phyloP scores from a whole-genome alignment of 2,888 invertebrate species.

The Andrena trimmerana region DNA sequence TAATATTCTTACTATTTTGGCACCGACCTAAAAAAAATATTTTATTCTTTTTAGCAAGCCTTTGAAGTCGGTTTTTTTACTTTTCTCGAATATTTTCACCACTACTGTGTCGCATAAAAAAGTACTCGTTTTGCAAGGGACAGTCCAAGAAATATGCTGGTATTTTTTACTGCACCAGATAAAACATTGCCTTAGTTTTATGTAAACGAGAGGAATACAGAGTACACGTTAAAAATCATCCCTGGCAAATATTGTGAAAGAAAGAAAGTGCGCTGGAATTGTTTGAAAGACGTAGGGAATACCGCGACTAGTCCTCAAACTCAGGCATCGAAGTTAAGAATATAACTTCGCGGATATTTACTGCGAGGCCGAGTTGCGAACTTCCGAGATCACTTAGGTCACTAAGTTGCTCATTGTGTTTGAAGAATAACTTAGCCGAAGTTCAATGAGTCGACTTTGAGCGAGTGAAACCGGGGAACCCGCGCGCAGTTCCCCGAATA shows the following conservation, averaged over 20 bases:
- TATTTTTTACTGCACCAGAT: background rate
- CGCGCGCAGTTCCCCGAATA: constrained; percentile 3
- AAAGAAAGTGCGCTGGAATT: background rate
- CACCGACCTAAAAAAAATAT: too few relatives aligned
- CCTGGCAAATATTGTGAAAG: background rate
- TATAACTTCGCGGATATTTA: constrained; percentile 58
- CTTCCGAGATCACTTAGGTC: constrained; percentile 64
- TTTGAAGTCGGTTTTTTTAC: background rate
- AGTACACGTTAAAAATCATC: background rate
- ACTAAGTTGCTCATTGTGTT: constrained; percentile 65
- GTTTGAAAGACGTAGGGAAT: constrained; percentile 6
- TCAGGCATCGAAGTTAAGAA: constrained; percentile 50
- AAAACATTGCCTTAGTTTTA: background rate
- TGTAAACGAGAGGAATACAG: background rate
- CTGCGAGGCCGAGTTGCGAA: constrained; percentile 50
- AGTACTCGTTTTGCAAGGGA: background rate
- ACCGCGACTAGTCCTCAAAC: constrained; percentile 31
- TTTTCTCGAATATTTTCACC: background rate
- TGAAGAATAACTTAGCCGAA: constrained; percentile 62
- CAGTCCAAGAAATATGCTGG: background rate
- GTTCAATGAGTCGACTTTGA: constrained; percentile 57
- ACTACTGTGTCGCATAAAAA: background rate
- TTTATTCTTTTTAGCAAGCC: too few relatives aligned
- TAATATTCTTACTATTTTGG: too few relatives aligned
- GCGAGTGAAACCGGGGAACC: constrained; percentile 31